phyloP scores from a whole-genome alignment of 1,140 invertebrate species.

The Hypsibius dujardini region DNA sequence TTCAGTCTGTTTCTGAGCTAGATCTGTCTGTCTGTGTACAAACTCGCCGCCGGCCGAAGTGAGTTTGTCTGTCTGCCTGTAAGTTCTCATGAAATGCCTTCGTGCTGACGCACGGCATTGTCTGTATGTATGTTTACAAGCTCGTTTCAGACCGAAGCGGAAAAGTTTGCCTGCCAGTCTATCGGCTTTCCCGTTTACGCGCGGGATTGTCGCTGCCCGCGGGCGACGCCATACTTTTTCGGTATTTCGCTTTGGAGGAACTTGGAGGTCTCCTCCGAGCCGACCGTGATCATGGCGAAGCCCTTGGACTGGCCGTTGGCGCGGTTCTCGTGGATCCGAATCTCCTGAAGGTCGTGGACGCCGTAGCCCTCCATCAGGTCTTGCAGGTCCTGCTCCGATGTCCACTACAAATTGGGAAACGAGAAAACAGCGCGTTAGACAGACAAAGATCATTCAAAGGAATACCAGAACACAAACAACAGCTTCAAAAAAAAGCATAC shows the following conservation, averaged over 20 bases:
- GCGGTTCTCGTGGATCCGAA: constrained; percentile 15
- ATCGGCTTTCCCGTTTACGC: too few relatives aligned
- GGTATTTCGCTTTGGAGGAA: constrained; percentile 7
- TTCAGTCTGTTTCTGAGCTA: too few relatives aligned
- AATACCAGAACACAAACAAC: neutral
- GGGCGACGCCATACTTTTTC: constrained; percentile 2
- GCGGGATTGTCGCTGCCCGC: too few relatives aligned
- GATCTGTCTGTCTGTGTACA: too few relatives aligned
- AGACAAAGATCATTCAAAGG: neutral
- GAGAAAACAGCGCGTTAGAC: neutral
- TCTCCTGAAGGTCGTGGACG: constrained; percentile 7
- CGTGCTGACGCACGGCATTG: too few relatives aligned
- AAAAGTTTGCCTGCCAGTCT: too few relatives aligned
- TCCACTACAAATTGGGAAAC: neutral
- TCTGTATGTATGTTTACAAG: too few relatives aligned
- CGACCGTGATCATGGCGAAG: constrained; percentile 16
- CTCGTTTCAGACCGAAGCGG: too few relatives aligned
- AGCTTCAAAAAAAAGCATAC: neutral
- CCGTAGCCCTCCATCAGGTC: constrained; percentile 6
- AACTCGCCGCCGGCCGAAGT: too few relatives aligned
- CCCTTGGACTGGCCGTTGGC: constrained; percentile 15
- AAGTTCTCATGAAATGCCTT: too few relatives aligned
- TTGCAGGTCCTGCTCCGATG: neutral
- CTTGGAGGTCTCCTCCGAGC: neutral
- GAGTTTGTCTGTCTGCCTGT: too few relatives aligned